Evolutionary conservation across 2,797 vertebrate species (phyloP).

Genomic region (Natrix natrix): DNA sequence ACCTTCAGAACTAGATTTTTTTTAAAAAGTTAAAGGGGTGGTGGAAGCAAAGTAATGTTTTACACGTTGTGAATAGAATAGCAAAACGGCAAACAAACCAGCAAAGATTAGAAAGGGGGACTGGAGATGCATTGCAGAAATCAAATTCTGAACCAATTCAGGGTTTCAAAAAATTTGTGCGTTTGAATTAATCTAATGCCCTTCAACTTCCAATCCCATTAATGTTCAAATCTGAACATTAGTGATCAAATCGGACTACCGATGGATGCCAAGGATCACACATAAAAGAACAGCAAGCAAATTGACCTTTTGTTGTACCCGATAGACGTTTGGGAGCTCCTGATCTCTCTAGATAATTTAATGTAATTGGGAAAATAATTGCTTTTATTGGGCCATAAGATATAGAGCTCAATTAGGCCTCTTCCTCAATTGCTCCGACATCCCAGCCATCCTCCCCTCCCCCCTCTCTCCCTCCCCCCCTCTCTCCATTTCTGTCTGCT

Average conservation of each 20-base stretch:
- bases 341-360: not conserved
- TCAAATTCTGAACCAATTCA: not conserved
- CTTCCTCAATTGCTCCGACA: not conserved
- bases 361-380: not conserved
- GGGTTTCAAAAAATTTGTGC: not conserved
- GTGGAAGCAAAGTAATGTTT: not conserved
- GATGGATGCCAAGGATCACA: not conserved
- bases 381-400: not conserved
- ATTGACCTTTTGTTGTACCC: not conserved
- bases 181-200: not conserved
- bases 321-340: not conserved
- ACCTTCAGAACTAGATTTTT: not conserved
- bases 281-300: not conserved
- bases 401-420: not conserved
- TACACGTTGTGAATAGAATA: not conserved
- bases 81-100: not conserved
- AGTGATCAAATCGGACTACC: not conserved
- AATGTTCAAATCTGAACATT: not conserved
- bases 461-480: not conserved
- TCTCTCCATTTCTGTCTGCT: not conserved
- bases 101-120: not conserved
- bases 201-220: not conserved
- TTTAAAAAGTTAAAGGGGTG: not conserved
- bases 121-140: not conserved
- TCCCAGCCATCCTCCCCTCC: not conserved